Base-by-base conservation (phyloP, 2,888 invertebrate genomes). In the Tholera decimalis region DNA sequence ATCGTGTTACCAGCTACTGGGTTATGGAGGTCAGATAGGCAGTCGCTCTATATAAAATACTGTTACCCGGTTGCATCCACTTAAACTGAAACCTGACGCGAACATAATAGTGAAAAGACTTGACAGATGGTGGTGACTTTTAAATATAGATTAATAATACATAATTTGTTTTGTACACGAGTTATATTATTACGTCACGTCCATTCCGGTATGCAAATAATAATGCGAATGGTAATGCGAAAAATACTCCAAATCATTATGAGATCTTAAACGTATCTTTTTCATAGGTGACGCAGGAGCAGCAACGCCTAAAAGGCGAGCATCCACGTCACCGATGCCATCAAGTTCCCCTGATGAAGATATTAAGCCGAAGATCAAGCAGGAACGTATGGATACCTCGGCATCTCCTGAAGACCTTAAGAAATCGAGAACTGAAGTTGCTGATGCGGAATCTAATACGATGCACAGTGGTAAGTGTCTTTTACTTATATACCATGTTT, bases 401-500 rank as follows among this genome's bases (percentile, higher is more conserved):
- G 96, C 96, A 4, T 97, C 97, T 24, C 96, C 96, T 49, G 97
- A 97, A 82, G 96, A 96, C 76, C 95, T 96, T 77, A 98, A 98
- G 91, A 97, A 98, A 85, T 96, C 97, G 43, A 96, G 98, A 88
- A 98, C 97, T 59, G 98, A 98, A 92, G 97, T 98, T 37, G 98
- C 97, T 71, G 98, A 98, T 89, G 98, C 98, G 51, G 98, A 98
- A 91, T 98, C 98, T 35, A 98, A 98, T 90, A 98, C 98, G 65
- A 97, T 98, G 94, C 98, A 98, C 93, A 98, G 98, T 95, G 98
- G 98, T 98, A 92, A 97, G 97, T 96, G 9, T 37, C 1, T 22
- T 59, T 33, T 62, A 33, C 9, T 3, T 26, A 8, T 7, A 50
- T 33, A 15, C 9, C 1, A 41, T 30, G 28, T 60, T 50, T 20